Conservation (phyloP, 1,140 invertebrate species). For the Chionoecetes opilio region DNA sequence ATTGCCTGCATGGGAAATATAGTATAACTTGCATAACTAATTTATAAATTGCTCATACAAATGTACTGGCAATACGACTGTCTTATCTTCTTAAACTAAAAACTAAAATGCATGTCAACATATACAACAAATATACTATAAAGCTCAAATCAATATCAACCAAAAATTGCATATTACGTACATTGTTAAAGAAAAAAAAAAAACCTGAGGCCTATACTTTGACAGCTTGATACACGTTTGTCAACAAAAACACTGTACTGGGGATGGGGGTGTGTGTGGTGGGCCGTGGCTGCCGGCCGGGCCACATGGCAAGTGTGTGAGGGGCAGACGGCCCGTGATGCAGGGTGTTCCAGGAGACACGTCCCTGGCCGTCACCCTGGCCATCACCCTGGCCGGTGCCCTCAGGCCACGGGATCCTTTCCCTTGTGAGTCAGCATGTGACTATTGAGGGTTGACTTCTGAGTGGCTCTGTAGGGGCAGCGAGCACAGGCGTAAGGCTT, state of each 20-base stretch:
- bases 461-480: constrained; percentile 76
- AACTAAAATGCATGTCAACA: background rate
- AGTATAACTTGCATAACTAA: constrained; percentile 37
- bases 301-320: background rate
- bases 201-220: too few relatives aligned
- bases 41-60: constrained; percentile 39
- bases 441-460: constrained; percentile 71
- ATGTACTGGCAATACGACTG: background rate
- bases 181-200: background rate
- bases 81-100: background rate
- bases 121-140: background rate
- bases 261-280: background rate
- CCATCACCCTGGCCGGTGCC: background rate
- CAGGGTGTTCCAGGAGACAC: background rate
- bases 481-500: constrained; percentile 73
- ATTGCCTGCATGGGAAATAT: background rate
- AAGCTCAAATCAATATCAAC: background rate
- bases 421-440: constrained; percentile 74
- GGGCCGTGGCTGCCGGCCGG: background rate
- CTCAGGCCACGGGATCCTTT: constrained; percentile 33
- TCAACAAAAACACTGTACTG: background rate
- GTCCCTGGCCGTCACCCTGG: background rate
- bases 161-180: background rate
- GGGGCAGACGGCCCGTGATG: background rate
- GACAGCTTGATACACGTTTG: background rate